phyloP scores from a whole-genome alignment of 2,797 vertebrate genomes.

The Sebastiscus tertius region DNA sequence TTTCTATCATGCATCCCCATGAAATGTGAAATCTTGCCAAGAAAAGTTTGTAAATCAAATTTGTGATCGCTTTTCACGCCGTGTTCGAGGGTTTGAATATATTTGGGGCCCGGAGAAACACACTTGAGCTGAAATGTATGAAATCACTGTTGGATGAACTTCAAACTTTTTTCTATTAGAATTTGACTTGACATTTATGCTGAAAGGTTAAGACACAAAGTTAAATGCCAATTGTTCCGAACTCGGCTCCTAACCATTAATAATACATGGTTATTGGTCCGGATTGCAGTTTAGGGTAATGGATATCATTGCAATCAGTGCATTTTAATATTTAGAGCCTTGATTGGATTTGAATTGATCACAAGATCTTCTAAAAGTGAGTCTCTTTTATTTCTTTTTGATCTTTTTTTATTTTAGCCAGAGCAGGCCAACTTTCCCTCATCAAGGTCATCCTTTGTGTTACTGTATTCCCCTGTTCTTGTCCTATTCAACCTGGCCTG shows the following conservation, averaged over 20 bases:
- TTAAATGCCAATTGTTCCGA: conserved; percentile 74
- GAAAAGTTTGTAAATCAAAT: conserved; percentile 40
- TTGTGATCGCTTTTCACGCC: conserved; percentile 26
- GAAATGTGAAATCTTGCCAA: conserved; percentile 47
- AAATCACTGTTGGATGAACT: conserved; percentile 58
- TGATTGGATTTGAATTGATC: conserved; percentile 69
- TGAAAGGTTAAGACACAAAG: conserved; percentile 72
- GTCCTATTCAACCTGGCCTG: conserved; percentile 55
- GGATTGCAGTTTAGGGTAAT: conserved; percentile 59
- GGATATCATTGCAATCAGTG: conserved; percentile 56
- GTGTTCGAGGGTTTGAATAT: conserved; percentile 14
- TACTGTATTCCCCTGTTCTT: conserved; percentile 43
- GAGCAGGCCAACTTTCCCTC: neutral
- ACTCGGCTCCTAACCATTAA: conserved; percentile 57
- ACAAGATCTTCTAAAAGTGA: neutral
- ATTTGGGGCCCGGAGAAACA: neutral
- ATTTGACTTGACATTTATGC: conserved; percentile 71
- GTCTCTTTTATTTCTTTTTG: neutral
- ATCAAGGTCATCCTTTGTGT: conserved; percentile 68
- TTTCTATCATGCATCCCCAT: conserved; percentile 9
- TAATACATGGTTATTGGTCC: conserved; percentile 70
- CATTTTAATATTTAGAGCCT: conserved; percentile 53
- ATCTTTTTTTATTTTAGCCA: neutral
- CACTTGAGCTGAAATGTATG: conserved; percentile 46
- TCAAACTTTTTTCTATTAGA: conserved; percentile 58